These are phyloP conservation scores for Eumaeus atala DNA, from an alignment of 1,140 invertebrate genomes.

Conservation along the genomic window DNA sequence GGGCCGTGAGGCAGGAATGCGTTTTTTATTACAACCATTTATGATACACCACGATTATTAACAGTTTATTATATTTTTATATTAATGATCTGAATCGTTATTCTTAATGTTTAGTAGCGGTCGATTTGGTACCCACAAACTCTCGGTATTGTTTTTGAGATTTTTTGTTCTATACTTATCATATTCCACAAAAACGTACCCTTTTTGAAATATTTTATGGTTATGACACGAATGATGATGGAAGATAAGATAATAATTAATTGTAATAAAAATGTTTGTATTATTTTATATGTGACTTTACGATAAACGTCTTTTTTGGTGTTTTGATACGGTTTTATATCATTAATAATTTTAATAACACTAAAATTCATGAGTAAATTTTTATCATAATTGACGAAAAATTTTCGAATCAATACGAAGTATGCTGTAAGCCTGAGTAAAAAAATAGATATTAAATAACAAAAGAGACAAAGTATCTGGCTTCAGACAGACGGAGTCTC, in stretches of 20 bases:
- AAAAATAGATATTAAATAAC: no score
- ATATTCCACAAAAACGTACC: slow-evolving; percentile 1
- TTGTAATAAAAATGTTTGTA: neutral
- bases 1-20: slow-evolving; percentile 42
- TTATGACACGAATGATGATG: neutral
- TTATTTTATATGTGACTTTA: neutral
- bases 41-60: slow-evolving; percentile 51
- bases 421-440: no score
- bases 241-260: slow-evolving; percentile 3
- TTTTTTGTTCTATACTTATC: neutral
- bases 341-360: no score
- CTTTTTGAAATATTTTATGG: slow-evolving; percentile 7
- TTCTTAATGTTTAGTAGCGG: slow-evolving; percentile 40
- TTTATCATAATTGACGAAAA: no score
- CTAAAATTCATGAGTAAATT: no score
- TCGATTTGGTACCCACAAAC: slow-evolving; percentile 19
- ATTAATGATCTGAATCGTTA: slow-evolving; percentile 47
- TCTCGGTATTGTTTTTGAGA: slow-evolving; percentile 14
- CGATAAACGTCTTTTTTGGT: no score
- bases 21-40: slow-evolving; percentile 54
- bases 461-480: no score
- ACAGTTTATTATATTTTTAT: slow-evolving; percentile 47
- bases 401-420: no score
- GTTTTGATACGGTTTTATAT: no score
- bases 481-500: no score